Base-by-base conservation (phyloP, 1,140 invertebrate species). In the Pseudomyrmex cubaensis region DNA sequence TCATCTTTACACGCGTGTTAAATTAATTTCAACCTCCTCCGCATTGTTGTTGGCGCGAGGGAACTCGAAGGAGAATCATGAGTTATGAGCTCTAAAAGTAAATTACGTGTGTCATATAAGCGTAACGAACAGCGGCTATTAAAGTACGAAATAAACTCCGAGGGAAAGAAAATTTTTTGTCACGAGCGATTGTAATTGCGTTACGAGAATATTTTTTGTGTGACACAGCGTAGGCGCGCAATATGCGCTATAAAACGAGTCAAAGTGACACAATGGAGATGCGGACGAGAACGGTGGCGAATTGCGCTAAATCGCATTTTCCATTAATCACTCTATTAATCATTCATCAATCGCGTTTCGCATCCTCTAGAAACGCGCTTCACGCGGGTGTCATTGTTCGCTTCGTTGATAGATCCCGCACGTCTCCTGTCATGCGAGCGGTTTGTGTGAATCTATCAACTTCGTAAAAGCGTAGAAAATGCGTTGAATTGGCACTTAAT, bases 231-330 rank as follows among this genome's bases (percentile, higher is more conserved):
- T 70, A n/a, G 52, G 15, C 67, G 22, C 9, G 50, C 54, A 20
- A 56, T 2, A 22, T 52, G 50, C 50, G 50, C 54, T n/a, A 70
- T 56, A 70, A 56, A 70, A 50, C 22, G 15, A 70, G 22, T 35
- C 22, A 15, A 54, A n/a, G 22, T 54, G 50, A 56, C 54, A 44
- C 25, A 64, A 64, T 44, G 8, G 15, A 64, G 4, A 70, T 50
- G 54, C 22, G 20, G 2, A 70, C n/a, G 52, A 54, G 22, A 25
- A 70, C 35, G 20, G 8, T 22, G 9, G 15, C 1, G 15, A 48
- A 8, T 52, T 54, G 50, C 69, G 15, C 56, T 72, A 57, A 35
- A 57, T 73, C n/a, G 52, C 54, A 46, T 72, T 73, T 72, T 56
- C 67, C 69, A 20, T 20, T 20, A 20, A 20, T 20, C 20, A 20